Base-by-base conservation (phyloP, 2,113 vertebrate species). In the Vombatus ursinus region DNA sequence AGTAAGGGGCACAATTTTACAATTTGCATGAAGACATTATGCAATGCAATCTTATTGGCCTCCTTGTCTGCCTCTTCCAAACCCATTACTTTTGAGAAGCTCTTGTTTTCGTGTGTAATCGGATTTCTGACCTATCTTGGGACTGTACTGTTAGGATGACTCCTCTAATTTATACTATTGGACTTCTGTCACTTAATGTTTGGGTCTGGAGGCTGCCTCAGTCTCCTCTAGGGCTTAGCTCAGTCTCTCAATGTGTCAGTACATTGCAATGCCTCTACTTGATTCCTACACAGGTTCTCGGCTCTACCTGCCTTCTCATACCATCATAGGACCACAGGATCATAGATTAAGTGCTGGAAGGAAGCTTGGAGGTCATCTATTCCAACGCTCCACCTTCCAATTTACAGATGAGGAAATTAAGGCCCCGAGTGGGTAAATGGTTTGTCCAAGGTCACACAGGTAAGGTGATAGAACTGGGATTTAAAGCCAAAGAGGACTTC, bases 161-260 rank as follows among this genome's bases (percentile, higher is more conserved):
- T 77, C 37, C 14, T 77, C 37, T 77, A n/a, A n/a, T 77, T 22
- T 77, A 77, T 5, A 19, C 54, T 77, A 22, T 77, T 77, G 68
- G 31, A 8, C 53, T 91, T 95, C 48, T 93, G 49, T 47, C 90
- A 95, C 61, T 90, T 53, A 25, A 89, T 90, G n/a, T 91, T 31
- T 12, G 26, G 16, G 7, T 92, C 28, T 44, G 51, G 44, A 25
- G 48, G 84, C 44, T 31, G 48, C 47, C 4, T 3, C 14, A 90
- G 57, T 16, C 37, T 51, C 31, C 47, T 92, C 92, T 51, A 14
- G 0, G 14, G 37, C 89, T 31, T 89, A 68, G 0, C 50, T 49
- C 0, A 0, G 37, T 8, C 1, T 16, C 6, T 52, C 49, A 77
- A n/a, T 0, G 47, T 44, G 2, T 89, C 95, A 92, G 48, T 25